Base-by-base conservation (phyloP, 2,888 invertebrate species). In the Drymonia ruficornis region DNA sequence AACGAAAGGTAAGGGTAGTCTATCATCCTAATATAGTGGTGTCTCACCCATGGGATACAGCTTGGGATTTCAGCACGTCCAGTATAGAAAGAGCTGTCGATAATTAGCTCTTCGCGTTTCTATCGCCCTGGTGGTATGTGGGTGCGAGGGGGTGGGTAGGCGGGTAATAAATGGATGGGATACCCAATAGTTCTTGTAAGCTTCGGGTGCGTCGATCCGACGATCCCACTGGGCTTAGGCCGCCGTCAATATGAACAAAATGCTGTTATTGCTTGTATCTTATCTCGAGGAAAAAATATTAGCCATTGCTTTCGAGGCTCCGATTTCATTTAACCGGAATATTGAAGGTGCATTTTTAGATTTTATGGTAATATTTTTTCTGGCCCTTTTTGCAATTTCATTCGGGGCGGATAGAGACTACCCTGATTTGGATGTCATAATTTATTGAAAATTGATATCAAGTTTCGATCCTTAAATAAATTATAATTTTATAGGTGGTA, bases 161-260 rank as follows among this genome's bases (percentile, higher is more conserved):
- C 68, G 81, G 59, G 54, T 47, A 34, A 56, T 65, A 55, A 62
- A 54, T 77, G 75, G 83, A 66, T 63, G 53, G 61, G 59, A 59
- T 76, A 76, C 65, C 64, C 75, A 74, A 85, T 85, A 82, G 85
- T 62, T 63, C 56, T 67, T 65, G 72, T 65, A 66, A 67, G 59
- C 64, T 63, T 59, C 61, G 54, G 55, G 52, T 67, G 65, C 58
- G 64, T 56, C 59, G 56, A 70, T 64, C 58, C 61, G 44, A 50
- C 56, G 51, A 62, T 82, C 83, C 82, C 85, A 67, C 67, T 80
- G 76, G 86, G 74, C 73, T 74, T 64, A 74, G 76, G 78, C 84
- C 83, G 83, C 78, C 83, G 84, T 87, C 88, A 84, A 89, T 85
- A 86, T 87, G 89, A 91, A 89, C 89, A 89, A 87, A 87, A 87